These are phyloP conservation scores for Alentia gelatinosa DNA, from an alignment of 2,888 invertebrate species.

Conservation along the genomic window DNA sequence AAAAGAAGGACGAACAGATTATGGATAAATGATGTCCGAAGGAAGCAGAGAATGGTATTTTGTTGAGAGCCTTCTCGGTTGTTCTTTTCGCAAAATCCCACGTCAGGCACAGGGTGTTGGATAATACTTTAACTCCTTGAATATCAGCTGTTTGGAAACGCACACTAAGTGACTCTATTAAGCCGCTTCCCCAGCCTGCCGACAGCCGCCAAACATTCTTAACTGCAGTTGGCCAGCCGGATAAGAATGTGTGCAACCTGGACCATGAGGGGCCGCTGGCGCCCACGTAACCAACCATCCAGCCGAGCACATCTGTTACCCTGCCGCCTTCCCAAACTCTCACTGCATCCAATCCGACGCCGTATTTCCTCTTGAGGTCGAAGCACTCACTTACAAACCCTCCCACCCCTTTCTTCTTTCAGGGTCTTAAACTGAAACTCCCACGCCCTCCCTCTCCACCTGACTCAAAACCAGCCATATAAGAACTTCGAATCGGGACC, in stretches of 20 bases:
- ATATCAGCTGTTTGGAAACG: not conserved
- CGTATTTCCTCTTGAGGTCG: not conserved
- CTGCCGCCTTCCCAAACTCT: not conserved
- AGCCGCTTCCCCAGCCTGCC: not conserved
- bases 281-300: slow-evolving; percentile 24
- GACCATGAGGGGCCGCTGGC: not conserved
- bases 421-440: too few relatives aligned
- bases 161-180: slow-evolving; percentile 7
- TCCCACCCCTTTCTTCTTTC: too few relatives aligned
- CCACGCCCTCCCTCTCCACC: too few relatives aligned
- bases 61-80: not conserved
- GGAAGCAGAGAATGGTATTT: not conserved
- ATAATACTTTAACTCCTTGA: slow-evolving; percentile 1
- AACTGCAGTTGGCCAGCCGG: not conserved
- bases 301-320: slow-evolving; percentile 6
- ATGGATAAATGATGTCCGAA: too few relatives aligned
- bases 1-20: not conserved
- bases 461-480: too few relatives aligned
- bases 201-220: not conserved
- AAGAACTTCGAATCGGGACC: too few relatives aligned
- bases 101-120: not conserved
- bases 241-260: slow-evolving; percentile 19
- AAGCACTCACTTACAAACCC: too few relatives aligned
- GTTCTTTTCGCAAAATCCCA: not conserved
- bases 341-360: not conserved